Evolutionary conservation across 2,797 vertebrate genomes (phyloP).

Genomic region (Labeo calbasu): DNA sequence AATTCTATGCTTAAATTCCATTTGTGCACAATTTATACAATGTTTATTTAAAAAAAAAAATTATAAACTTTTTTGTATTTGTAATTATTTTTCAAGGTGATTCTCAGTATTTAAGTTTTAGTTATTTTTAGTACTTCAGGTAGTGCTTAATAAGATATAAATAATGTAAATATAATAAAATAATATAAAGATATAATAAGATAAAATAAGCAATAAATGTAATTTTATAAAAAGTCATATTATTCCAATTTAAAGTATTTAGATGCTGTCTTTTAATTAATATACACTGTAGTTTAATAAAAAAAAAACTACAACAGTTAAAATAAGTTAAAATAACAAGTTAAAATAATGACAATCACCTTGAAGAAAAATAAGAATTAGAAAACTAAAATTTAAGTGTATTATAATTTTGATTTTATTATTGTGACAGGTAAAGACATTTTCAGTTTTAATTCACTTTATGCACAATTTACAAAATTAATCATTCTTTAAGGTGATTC

Average conservation of each 20-base stretch:
- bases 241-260: no score
- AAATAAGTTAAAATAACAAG: no score
- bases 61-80: not conserved
- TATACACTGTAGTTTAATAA: no score
- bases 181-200: no score
- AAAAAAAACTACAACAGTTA: no score
- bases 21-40: not conserved
- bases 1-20: not conserved
- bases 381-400: no score
- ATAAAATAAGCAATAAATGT: no score
- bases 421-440: not conserved
- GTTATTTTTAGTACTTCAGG: not conserved
- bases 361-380: no score
- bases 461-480: not conserved
- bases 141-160: not conserved
- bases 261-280: no score
- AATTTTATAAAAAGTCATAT: no score
- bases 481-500: not conserved
- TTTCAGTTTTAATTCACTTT: not conserved
- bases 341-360: no score
- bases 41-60: no score
- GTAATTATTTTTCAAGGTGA: not conserved
- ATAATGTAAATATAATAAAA: not conserved
- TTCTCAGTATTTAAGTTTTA: not conserved
- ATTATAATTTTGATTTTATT: not conserved